These are phyloP conservation scores for Lucifuga dentata DNA, from an alignment of 2,113 vertebrate genomes.

Conservation along the genomic window DNA sequence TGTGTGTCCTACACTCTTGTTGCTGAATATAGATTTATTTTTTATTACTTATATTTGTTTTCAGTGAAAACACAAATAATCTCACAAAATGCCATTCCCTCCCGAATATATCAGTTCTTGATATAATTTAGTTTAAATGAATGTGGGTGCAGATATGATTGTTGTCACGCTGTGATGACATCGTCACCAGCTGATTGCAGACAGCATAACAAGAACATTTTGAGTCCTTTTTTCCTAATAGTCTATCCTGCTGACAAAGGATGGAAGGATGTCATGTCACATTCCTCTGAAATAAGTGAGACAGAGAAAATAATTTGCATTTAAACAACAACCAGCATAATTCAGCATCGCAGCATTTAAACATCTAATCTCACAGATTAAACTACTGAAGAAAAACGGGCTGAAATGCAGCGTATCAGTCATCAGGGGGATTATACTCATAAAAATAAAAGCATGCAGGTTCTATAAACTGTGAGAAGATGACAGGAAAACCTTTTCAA, in stretches of 20 bases:
- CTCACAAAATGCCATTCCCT: background rate
- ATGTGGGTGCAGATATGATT: background rate
- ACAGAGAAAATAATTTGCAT: background rate
- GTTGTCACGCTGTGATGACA: constrained; percentile 45
- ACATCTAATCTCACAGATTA: constrained; percentile 35
- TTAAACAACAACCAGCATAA: constrained; percentile 26
- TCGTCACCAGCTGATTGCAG: constrained; percentile 24
- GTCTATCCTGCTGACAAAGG: background rate
- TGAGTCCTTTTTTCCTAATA: constrained; percentile 10
- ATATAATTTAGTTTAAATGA: background rate
- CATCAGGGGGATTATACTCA: constrained; percentile 22
- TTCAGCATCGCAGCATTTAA: constrained; percentile 3
- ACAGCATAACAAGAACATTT: constrained; percentile 21
- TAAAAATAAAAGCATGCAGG: constrained; percentile 44
- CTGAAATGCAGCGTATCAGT: constrained; percentile 34
- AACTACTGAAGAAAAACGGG: constrained; percentile 45
- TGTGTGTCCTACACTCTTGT: no score
- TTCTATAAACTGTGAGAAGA: constrained; percentile 58
- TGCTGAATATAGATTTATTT: no score
- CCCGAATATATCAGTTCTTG: background rate
- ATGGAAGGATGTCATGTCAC: constrained; percentile 6
- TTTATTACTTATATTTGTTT: constrained; percentile 3
- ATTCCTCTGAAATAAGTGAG: constrained; percentile 4
- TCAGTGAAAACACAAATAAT: constrained; percentile 12
- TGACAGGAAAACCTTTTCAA: constrained; percentile 22